Percentiles rank a stretch among this genome's conserved stretches.
These are phyloP conservation scores for Trinectes maculatus DNA, from an alignment of 2,113 vertebrate species.

Conservation along the genomic window DNA sequence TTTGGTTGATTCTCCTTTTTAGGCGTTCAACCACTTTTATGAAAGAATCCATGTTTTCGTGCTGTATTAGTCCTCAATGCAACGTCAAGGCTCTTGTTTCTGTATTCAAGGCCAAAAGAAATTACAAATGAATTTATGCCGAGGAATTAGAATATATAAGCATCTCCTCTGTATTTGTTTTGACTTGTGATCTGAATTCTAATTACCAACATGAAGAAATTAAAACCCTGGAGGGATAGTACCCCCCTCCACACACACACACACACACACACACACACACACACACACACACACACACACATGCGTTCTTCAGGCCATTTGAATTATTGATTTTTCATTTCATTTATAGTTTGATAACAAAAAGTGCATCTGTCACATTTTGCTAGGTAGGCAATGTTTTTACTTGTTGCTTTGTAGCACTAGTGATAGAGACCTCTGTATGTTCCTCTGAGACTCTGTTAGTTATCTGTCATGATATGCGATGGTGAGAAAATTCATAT, in stretches of 20 bases:
- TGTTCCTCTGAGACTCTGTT: too few relatives aligned
- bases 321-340: background rate
- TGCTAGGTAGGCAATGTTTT: background rate
- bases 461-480: background rate
- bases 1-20: constrained; percentile 50
- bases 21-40: constrained; percentile 53
- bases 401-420: background rate
- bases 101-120: constrained; percentile 21
- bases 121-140: too few relatives aligned
- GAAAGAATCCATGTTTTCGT: constrained; percentile 39
- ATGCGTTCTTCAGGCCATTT: background rate
- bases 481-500: too few relatives aligned
- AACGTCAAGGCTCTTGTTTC: constrained; percentile 51
- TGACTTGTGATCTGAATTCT: background rate
- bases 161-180: background rate
- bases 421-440: background rate
- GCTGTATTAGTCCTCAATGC: constrained; percentile 52
- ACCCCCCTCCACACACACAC: too few relatives aligned
- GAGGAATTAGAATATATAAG: background rate
- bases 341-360: too few relatives aligned
- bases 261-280: too few relatives aligned
- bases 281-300: too few relatives aligned
- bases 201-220: background rate
- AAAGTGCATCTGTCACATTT: background rate
- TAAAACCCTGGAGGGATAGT: background rate